These are phyloP conservation scores for Neoitamus cyanurus DNA, from an alignment of 2,888 invertebrate genomes.

Conservation along the genomic window DNA sequence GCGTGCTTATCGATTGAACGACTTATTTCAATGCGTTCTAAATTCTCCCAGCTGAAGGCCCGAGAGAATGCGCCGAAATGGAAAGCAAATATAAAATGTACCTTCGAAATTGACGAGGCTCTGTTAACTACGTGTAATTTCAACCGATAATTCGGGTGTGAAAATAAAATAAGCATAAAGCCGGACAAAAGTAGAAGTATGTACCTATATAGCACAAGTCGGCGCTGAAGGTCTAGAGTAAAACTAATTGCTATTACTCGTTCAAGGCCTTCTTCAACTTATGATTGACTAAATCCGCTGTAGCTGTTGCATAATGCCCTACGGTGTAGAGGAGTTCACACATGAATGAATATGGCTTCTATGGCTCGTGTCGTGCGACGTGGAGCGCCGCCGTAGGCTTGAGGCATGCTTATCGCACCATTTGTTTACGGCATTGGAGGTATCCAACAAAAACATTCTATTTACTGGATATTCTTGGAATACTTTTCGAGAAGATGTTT, in stretches of 20 bases:
- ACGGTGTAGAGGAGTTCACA: constrained; percentile 2
- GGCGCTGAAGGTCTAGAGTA: background rate
- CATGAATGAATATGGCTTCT: constrained; percentile 14
- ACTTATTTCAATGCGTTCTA: background rate
- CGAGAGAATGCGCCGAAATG: background rate
- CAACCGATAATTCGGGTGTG: background rate
- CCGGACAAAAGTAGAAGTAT: background rate
- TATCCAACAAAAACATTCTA: background rate
- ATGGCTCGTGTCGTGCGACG: background rate
- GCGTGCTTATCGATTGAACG: background rate
- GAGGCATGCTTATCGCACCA: constrained; percentile 2
- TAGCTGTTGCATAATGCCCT: constrained; percentile 10
- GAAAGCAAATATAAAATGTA: background rate
- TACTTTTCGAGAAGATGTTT: background rate
- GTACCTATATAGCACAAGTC: background rate
- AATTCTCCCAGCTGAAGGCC: background rate
- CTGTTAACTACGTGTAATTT: background rate
- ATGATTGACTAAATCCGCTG: constrained; percentile 10
- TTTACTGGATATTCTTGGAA: constrained; percentile 1
- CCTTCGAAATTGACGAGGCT: background rate
- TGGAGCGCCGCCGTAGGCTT: background rate
- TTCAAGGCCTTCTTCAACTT: constrained; percentile 15
- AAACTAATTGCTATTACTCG: constrained; percentile 4
- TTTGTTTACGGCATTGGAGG: background rate
- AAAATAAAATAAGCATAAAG: background rate